Percentiles rank a stretch among this genome's conserved stretches.
Evolutionary conservation across 2,888 invertebrate species (phyloP).

Genomic region (Limnephilus lunatus): DNA sequence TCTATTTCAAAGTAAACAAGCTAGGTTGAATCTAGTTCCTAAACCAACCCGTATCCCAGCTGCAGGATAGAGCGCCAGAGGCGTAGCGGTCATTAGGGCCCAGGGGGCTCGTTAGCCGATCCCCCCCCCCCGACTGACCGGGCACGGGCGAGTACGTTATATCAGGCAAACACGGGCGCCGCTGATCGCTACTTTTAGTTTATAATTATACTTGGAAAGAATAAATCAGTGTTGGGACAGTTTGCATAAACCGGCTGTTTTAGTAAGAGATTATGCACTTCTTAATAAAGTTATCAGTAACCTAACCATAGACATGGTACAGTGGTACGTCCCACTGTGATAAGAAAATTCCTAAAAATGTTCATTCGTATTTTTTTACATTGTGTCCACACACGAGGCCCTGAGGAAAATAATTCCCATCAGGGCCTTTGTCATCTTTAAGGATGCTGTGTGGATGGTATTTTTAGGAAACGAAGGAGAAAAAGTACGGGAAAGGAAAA

Average conservation of each 20-base stretch:
- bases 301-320: background rate
- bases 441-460: too few species aligned
- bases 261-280: background rate
- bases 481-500: too few species aligned
- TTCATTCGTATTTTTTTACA: too few species aligned
- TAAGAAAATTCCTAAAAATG: too few species aligned
- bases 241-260: background rate
- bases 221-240: slow-evolving; percentile 14
- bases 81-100: slow-evolving; percentile 40
- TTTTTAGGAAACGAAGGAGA: too few species aligned
- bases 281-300: background rate
- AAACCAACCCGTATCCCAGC: background rate
- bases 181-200: slow-evolving; percentile 27
- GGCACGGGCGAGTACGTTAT: background rate
- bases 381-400: too few species aligned
- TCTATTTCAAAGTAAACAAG: background rate
- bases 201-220: slow-evolving; percentile 25
- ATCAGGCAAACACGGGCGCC: slow-evolving; percentile 24
- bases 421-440: too few species aligned
- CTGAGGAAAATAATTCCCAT: too few species aligned
- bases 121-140: slow-evolving; percentile 6
- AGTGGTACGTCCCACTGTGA: background rate
- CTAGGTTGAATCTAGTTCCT: background rate
- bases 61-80: slow-evolving; percentile 29
- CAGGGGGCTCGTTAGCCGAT: slow-evolving; percentile 35